Base-by-base conservation (phyloP, 2,113 vertebrate species). In the Aix galericulata region DNA sequence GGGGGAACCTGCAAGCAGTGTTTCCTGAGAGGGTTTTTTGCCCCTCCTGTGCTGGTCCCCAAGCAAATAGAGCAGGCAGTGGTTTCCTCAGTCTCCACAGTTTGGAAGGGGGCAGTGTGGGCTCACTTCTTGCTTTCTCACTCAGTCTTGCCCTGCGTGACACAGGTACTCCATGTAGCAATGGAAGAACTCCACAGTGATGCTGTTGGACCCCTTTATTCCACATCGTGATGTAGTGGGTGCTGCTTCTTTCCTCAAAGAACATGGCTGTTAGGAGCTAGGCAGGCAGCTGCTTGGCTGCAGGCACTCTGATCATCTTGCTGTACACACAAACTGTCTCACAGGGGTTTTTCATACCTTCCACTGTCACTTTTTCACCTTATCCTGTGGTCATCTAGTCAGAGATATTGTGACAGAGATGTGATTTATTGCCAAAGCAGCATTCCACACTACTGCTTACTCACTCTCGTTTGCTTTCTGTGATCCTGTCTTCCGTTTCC, bases 231-330 rank as follows among this genome's bases (percentile, higher is more conserved):
- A 62, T 32, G 13, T 74, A n/a, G 32, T 87, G 50, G 40, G 17
- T 1, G 0, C 38, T 55, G 42, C 58, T 3, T 3, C 25, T 55
- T 7, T 68, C 31, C 34, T 68, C 6, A 0, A n/a, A 63, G 44
- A 78, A n/a, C 1, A 0, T 26, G 26, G 22, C 40, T 52, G 27
- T 73, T 36, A 53, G 48, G 34, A 67, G 15, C 26, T 44, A 17
- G 36, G n/a, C 26, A 6, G 32, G 82, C 84, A 4, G 1, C 23
- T 58, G 38, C 55, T 66, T 52, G 72, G 22, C 38, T 80, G 50
- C 5, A 20, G 40, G 59, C 17, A 17, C 31, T 73, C 68, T 34
- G 8, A 2, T 76, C 22, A n/a, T 79, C 25, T 62, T 81, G 55
- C 62, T 56, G 2, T 63, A 56, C 15, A 17, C 7, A 6, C 23